Base-by-base conservation (phyloP, 2,888 invertebrate genomes). In the Scaptomyza flava region DNA sequence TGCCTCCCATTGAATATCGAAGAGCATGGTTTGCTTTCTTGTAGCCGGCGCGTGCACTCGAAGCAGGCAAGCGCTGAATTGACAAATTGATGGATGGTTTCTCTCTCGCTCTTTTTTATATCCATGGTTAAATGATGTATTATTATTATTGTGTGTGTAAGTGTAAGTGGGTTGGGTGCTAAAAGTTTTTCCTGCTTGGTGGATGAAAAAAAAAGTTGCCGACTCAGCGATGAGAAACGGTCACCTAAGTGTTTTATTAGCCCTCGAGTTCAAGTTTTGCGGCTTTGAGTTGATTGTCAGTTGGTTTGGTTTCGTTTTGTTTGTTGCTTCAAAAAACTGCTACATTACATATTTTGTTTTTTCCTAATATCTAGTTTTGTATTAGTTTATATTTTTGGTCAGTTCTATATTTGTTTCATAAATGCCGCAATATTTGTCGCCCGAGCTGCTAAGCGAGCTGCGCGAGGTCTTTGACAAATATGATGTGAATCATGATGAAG, bases 391-490 rank as follows among this genome's bases (percentile, higher is more conserved):
- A 33, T 11, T 6, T 2, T 34, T 36, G 50, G 11, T 6, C 9
- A 34, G 47, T 54, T 23, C 23, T 23, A 23, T 42, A 2, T 30
- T 33, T 14, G 9, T 43, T 34, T 41, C 2, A 6, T n/a, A 23
- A n/a, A 71, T 66, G 60, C 2, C 51, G 0, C 2, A 96, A 7
- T 6, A 41, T 94, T 95, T 98, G 93, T 98, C 98, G 93, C 97
- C 98, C 93, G 98, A 98, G 94, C 98, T 98, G 94, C 97, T 98
- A 93, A 97, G 96, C 89, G 99, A 99, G 94, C 98, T 99, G 96
- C 98, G 98, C 94, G 98, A 99, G 93, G 98, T 98, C 90, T 99
- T 99, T 93, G 97, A 98, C 93, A 95, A 98, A 92, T 98, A 98
- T 94, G 99, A 99, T 94, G 98, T 98, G 94, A 98, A 99, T 92